Evolutionary conservation across 2,113 vertebrate genomes (phyloP).

Genomic region (Bambusicola thoracicus): DNA sequence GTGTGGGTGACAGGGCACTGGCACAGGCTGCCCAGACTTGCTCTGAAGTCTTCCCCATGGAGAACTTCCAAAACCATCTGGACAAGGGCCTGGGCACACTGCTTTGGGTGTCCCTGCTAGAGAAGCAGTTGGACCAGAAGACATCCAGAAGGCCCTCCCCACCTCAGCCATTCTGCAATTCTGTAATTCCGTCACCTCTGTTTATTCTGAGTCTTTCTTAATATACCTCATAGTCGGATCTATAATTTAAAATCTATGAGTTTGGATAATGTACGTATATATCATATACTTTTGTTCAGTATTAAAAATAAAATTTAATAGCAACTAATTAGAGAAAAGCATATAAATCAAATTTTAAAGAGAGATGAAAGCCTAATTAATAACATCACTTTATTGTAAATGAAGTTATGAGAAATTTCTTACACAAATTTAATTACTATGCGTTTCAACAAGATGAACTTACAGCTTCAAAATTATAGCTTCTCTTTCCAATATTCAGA

Average conservation of each 20-base stretch:
- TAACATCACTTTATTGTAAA: neutral
- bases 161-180: neutral
- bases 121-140: neutral
- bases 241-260: neutral
- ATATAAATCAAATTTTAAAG: slow-evolving; percentile 25
- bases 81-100: neutral
- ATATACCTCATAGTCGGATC: neutral
- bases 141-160: neutral
- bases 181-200: neutral
- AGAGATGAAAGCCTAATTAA: slow-evolving; percentile 32
- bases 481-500: slow-evolving; percentile 15
- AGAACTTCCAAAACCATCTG: neutral
- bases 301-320: slow-evolving; percentile 4
- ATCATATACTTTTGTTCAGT: neutral
- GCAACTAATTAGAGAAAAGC: neutral
- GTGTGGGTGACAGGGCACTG: neutral
- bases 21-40: neutral
- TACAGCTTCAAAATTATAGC: slow-evolving; percentile 11
- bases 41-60: neutral
- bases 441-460: slow-evolving; percentile 38
- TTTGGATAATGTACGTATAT: neutral
- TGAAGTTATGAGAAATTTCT: slow-evolving; percentile 24
- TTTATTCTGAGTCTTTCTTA: neutral
- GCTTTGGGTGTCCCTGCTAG: neutral
- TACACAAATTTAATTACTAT: slow-evolving; percentile 22